Conservation (phyloP, 2,113 vertebrate species). For the Scytalopus superciliaris region DNA sequence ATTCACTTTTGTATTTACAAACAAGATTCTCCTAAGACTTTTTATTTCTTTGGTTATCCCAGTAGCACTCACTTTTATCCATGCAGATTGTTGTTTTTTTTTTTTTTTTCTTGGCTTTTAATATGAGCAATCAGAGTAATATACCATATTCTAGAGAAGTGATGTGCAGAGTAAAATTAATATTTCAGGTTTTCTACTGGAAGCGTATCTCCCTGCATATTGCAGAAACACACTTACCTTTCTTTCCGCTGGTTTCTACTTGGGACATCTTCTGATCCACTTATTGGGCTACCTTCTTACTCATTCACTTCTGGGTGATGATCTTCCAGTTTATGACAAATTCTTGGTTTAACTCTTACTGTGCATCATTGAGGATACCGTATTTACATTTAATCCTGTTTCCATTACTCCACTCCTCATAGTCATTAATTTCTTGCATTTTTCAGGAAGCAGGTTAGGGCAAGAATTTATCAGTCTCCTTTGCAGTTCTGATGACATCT, state of each 20-base stretch:
- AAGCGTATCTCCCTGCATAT: not conserved
- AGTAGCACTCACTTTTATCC: conserved; percentile 9
- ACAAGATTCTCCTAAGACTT: not conserved
- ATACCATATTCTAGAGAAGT: not conserved
- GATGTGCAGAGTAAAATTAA: not conserved
- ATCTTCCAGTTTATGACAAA: not conserved
- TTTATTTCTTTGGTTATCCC: not conserved
- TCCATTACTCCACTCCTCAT: not conserved
- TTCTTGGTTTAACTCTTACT: not conserved
- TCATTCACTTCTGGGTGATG: not conserved
- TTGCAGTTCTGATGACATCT: not conserved
- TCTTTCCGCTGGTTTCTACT: not conserved
- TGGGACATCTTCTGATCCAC: not conserved
- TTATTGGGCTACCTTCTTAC: not conserved
- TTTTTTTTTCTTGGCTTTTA: not conserved
- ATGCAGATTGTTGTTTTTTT: not conserved
- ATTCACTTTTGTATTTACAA: not conserved
- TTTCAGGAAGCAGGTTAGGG: not conserved
- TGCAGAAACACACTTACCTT: conserved; percentile 11
- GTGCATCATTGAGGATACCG: not conserved
- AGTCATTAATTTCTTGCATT: not conserved
- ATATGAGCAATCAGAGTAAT: not conserved
- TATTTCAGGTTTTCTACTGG: not conserved
- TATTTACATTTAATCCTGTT: not conserved
- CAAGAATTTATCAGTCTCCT: not conserved